Evolutionary conservation across 2,888 invertebrate species (phyloP).

Genomic region (Heliconius charithonia): DNA sequence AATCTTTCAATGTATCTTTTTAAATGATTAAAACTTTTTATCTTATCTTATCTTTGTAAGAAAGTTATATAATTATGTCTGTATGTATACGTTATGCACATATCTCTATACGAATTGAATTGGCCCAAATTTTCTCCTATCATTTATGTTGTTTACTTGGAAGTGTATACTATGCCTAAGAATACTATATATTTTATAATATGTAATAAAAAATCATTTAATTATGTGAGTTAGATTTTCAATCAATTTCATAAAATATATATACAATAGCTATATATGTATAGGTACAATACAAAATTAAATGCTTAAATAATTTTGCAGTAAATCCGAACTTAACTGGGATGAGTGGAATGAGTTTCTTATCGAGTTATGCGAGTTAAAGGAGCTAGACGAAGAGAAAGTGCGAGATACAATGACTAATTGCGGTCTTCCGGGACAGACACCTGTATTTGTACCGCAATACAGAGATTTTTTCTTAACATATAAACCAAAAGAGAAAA

Average conservation of each 20-base stretch:
- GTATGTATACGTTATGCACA: no score
- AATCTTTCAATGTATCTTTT: no score
- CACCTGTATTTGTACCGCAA: conserved; percentile 59
- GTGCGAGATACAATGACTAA: conserved; percentile 59
- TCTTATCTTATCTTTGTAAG: no score
- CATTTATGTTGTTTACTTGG: no score
- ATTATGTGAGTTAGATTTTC: no score
- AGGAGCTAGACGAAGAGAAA: conserved; percentile 56
- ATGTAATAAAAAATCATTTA: no score
- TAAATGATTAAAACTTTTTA: no score
- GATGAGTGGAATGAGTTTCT: conserved; percentile 67
- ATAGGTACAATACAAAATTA: background rate
- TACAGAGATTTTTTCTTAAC: conserved; percentile 65
- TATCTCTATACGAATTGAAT: no score
- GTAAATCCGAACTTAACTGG: conserved; percentile 65
- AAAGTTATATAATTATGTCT: no score
- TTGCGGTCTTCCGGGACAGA: conserved; percentile 68
- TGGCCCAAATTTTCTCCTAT: no score
- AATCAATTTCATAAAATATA: background rate
- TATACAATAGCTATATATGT: background rate
- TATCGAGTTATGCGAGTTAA: conserved; percentile 59
- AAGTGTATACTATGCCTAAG: no score
- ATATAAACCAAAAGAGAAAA: conserved; percentile 63
- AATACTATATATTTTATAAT: no score
- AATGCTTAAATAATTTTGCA: conserved; percentile 52